Base-by-base conservation (phyloP, 2,888 invertebrate genomes). In the Mesoligia furuncula region DNA sequence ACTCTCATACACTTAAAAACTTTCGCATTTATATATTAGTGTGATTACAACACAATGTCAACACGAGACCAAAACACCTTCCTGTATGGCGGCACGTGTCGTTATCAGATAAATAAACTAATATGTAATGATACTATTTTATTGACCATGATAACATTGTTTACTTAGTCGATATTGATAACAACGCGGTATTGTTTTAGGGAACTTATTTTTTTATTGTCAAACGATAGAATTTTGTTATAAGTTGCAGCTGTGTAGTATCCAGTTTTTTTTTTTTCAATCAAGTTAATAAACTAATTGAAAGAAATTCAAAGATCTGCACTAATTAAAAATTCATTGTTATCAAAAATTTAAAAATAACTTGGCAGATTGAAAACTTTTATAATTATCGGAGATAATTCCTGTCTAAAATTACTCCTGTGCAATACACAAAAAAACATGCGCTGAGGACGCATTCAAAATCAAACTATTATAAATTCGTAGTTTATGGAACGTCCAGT, bases 101-200 rank as follows among this genome's bases (percentile, higher is more conserved):
- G 2, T 36, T 42, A 42, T 74, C 39, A 27, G 80, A 66, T 80
- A 77, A 71, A 71, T n/a, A 54, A 24, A 31, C 8, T 17, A 36
- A 42, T 31, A 62, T 17, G 42, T 64, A 36, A 15, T 64, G 24
- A 73, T 80, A 59, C 31, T 36, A 11, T 68, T 48, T 15, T 64
- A 73, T 51, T 36, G 42, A 6, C 20, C 27, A 24, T 2, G 80
- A 81, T 81, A 72, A 72, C 81, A 81, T 69, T 81, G 81, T 81
- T 81, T 81, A 76, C 59, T 36, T 15, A 0, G 13, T 15, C 59
- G 24, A 20, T 72, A 68, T n/a, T 24, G 7, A 27, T 61, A 48
- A 79, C 42, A 54, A 61, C 0, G 5, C 7, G 20, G 48, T 45
- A 17, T 17, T 31, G 27, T 64, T 45, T 76, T 62, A 42, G 51